Base-by-base conservation (phyloP, 2,888 invertebrate genomes). In the Hesperia comma region DNA sequence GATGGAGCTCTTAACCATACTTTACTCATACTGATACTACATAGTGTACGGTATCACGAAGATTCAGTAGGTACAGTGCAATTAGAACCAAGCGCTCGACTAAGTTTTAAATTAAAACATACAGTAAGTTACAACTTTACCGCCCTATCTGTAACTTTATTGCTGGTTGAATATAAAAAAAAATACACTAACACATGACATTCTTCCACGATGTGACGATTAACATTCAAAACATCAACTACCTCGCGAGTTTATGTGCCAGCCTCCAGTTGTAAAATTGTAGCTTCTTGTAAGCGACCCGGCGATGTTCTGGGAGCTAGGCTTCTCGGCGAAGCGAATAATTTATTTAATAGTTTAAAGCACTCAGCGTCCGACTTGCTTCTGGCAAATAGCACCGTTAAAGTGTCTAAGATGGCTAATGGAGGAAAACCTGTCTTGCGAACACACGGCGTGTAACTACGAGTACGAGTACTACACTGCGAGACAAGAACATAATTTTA, bases 271-370 rank as follows among this genome's bases (percentile, higher is more conserved):
- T 53, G 49, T 49, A 32, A 32, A 53, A 32, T 51, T 63, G 21
- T 10, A 51, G 6, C 37, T 6, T 37, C 33, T 19, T 41, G 17
- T n/a, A 40, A 63, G 56, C 40, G 37, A 14, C 57, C 21, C 49
- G 49, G 37, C 56, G 46, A 56, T 49, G 40, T 63, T 49, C 64
- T 19, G 10, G 64, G 19, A 40, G 37, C 41, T 49, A 19, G 49
- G 17, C 19, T 49, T 19, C 37, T 40, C 40, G 19, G 53, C 10
- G n/a, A 41, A 26, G 19, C 40, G 53, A 54, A 66, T 66, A 67
- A 67, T 61, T 67, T 67, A 67, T 61, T 61, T 56, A 61, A 67
- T 56, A 67, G 67, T 67, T 67, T 61, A 61, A 67, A 67, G 67
- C 61, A 61, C 67, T 61, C 67, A 67, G 56, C 61, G 26, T 49